phyloP scores from a whole-genome alignment of 1,140 invertebrate species.

The Drosophila ogumai region DNA sequence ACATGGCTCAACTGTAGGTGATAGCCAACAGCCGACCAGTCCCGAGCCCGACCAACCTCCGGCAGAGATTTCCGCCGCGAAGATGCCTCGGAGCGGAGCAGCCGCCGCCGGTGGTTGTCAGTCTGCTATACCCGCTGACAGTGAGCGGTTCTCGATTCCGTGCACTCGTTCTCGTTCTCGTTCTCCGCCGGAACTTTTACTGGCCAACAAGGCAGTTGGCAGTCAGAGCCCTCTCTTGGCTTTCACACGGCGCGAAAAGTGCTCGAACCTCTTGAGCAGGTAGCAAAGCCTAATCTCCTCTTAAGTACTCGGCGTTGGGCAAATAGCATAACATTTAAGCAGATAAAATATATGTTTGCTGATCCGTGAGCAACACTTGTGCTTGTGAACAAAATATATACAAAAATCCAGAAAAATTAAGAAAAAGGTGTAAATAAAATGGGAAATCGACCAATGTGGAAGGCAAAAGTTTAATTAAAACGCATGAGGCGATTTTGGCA shows the following conservation, averaged over 20 bases:
- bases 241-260: conserved; percentile 43
- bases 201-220: conserved; percentile 10
- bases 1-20: conserved; percentile 25
- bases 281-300: conserved; percentile 49
- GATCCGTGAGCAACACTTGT: conserved; percentile 45
- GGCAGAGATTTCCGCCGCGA: conserved; percentile 68
- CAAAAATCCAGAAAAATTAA: conserved; percentile 6
- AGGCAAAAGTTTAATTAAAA: conserved; percentile 35
- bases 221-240: conserved; percentile 10
- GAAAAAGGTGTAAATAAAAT: conserved; percentile 28
- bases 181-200: conserved; percentile 18
- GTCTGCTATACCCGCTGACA: conserved; percentile 63
- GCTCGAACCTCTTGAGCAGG: conserved; percentile 41
- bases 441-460: conserved; percentile 14
- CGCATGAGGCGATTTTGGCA: conserved; percentile 31
- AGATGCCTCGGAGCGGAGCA: conserved; percentile 61
- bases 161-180: conserved; percentile 16
- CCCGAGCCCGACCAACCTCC: conserved; percentile 21
- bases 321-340: conserved; percentile 34
- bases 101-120: conserved; percentile 42
- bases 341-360: conserved; percentile 49
- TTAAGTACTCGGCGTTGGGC: conserved; percentile 39
- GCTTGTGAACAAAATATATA: conserved; percentile 41
- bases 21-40: conserved; percentile 26
- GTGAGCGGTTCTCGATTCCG: conserved; percentile 60